These are phyloP conservation scores for Coelogynopora nodosa DNA, from an alignment of 2,888 invertebrate species.

Conservation along the genomic window DNA sequence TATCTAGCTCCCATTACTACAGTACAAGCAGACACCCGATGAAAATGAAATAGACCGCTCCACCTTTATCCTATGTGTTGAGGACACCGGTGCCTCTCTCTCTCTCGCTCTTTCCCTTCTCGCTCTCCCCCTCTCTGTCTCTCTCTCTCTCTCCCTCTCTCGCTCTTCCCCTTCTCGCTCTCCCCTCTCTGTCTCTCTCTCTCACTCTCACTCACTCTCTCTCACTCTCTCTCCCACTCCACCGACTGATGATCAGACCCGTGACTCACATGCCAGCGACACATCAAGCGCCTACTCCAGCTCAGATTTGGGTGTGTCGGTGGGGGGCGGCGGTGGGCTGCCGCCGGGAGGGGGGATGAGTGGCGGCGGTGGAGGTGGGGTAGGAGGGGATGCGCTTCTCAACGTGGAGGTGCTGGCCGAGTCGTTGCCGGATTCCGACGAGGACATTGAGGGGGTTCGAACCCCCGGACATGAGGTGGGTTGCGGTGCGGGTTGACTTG, in stretches of 20 bases:
- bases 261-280: slow-evolving; percentile 81
- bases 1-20: no score
- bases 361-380: neutral
- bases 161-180: no score
- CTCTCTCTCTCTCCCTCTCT: no score
- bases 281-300: slow-evolving; percentile 93
- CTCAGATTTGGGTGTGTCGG: slow-evolving; percentile 67
- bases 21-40: no score
- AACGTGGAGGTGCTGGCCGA: neutral
- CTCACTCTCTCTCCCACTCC: neutral
- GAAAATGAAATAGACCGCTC: no score
- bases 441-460: neutral
- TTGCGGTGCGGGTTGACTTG: no score
- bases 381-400: neutral
- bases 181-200: no score
- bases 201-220: no score
- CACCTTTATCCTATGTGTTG: no score
- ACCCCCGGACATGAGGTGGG: neutral
- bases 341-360: neutral
- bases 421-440: neutral
- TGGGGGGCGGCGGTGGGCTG: neutral
- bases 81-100: no score
- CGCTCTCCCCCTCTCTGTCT: no score
- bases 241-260: slow-evolving; percentile 51
- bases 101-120: no score